Base-by-base conservation (phyloP, 2,113 vertebrate species). In the Sorex fumeus region DNA sequence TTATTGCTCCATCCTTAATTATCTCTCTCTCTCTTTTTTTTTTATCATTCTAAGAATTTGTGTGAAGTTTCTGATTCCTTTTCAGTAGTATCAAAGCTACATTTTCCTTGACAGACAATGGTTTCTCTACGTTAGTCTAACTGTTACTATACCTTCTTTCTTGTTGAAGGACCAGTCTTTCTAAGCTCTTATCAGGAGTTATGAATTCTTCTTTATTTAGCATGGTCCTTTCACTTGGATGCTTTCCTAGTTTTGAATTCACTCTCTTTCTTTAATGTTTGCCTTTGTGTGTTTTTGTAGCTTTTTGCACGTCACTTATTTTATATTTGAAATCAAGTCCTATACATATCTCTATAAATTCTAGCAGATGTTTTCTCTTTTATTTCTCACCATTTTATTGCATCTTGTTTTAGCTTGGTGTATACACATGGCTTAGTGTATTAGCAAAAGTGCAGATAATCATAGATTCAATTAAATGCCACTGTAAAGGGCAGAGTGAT, bases 401-500 rank as follows among this genome's bases (percentile, higher is more conserved):
- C 8, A 43, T 79, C 70, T 76, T 78, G 11, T 86, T 87, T 84
- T 32, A 81, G 75, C n/a, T n/a, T n/a, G n/a, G n/a, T n/a, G n/a
- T n/a, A n/a, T n/a, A n/a, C 28, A 66, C 3, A 36, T 36, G 62
- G 83, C 16, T 84, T 70, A 40, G 13, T 18, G 16, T 88, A 67
- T 64, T 85, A 75, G 36, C 27, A 10, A 90, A 79, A n/a, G 21
- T 76, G 9, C 36, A 85, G 18, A 84, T 72, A 19, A 71, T 79
- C 76, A 21, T 34, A 50, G 67, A 76, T 88, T 78, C 6, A 30
- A 69, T 88, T 71, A 94, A 91, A 94, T 72, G 36, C 50, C 90
- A 70, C 78, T 50, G 32, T 86, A 76, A 91, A 80, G 77, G 71
- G n/a, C 57, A 87, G 47, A 71, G 10, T 77, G 45, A 32, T 88